Percentiles rank a stretch among this genome's conserved stretches.
These are phyloP conservation scores for Limnephilus auricula DNA, from an alignment of 2,888 invertebrate species.

Conservation along the genomic window DNA sequence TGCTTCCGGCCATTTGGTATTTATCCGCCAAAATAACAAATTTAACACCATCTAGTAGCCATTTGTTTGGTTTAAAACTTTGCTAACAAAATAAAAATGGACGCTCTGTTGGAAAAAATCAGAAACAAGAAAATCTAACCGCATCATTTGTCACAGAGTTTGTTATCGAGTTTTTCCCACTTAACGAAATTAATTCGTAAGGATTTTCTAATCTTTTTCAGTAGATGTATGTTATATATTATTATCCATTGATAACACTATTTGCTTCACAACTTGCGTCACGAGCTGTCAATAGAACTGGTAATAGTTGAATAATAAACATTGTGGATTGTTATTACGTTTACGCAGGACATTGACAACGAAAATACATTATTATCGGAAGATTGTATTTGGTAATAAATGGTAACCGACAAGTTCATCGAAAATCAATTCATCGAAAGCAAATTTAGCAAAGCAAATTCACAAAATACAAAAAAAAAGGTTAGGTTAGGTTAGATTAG, in stretches of 20 bases:
- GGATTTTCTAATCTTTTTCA: neutral
- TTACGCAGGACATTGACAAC: neutral
- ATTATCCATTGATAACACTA: neutral
- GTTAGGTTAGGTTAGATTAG: too few species aligned
- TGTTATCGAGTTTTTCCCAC: neutral
- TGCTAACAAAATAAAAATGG: neutral
- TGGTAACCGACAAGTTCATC: too few species aligned
- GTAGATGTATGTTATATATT: neutral
- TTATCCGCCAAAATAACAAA: neutral
- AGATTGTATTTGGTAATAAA: neutral
- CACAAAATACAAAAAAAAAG: too few species aligned
- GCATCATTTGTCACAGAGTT: neutral
- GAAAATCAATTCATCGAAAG: too few species aligned
- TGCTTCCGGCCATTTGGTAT: too few species aligned
- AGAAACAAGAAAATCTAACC: neutral
- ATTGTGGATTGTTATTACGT: neutral
- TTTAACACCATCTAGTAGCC: neutral
- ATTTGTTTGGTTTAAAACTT: neutral
- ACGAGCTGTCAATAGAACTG: neutral
- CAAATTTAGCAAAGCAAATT: too few species aligned
- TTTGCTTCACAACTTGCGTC: neutral
- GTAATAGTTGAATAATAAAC: neutral
- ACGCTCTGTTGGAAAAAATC: neutral
- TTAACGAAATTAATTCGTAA: neutral
- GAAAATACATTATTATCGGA: neutral